Base-by-base conservation (phyloP, 2,113 vertebrate genomes). In the Pollachius pollachius region DNA sequence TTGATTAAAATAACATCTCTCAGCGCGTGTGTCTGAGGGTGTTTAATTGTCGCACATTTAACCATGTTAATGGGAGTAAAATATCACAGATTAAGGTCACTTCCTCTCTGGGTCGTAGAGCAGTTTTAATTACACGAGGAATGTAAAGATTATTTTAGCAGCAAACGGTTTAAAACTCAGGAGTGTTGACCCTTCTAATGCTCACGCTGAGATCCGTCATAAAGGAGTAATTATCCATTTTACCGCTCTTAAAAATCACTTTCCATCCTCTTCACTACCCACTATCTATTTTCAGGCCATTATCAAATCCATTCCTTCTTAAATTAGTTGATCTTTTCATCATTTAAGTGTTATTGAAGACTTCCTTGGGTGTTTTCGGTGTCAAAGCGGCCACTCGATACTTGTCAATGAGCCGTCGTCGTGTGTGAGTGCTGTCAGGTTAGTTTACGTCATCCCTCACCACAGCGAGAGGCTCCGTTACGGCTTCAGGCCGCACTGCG, bases 121-220 rank as follows among this genome's bases (percentile, higher is more conserved):
- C 63, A 13, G 11, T 62, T 74, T 75, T 86, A 82, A 87, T 86
- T 77, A 83, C 72, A 71, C 60, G 18, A 76, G 77, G 85, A 85
- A 78, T 78, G 74, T 82, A 75, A 84, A 13, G 85, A 87, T 85
- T 80, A 84, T 88, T 87, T 88, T 67, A 84, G 59, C 83, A 86
- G 76, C 41, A 48, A 81, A 85, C 83, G 78, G 70, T 69, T 80
- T 70, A 70, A 83, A 85, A 67, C 77, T 79, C 81, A 79, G 70
- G 79, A 84, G 81, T 79, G 72, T 85, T 71, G 77, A 68, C 88
- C 66, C 69, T 86, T 81, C 79, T 61, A 78, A 18, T 69, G 64
- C 68, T 71, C 66, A 70, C 65, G 52, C 72, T 67, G 78, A 81
- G 81, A 89, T 83, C 82, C 85, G 78, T 87, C 85, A 87, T 69